These are phyloP conservation scores for Coregonus ussuriensis DNA, from an alignment of 2,797 vertebrate species.

Conservation along the genomic window DNA sequence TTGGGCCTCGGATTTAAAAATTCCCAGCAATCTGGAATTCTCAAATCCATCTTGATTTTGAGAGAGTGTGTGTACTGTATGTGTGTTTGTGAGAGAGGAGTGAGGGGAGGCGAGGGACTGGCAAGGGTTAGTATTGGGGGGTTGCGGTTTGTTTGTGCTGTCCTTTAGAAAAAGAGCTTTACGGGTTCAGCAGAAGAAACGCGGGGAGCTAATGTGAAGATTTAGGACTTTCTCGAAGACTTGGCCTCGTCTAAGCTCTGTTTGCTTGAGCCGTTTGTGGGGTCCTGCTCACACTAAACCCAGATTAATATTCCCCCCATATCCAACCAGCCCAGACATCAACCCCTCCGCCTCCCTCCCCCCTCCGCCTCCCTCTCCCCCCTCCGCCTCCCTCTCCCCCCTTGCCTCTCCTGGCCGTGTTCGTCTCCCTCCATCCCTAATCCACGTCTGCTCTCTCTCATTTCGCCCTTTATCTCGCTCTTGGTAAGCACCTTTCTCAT, in stretches of 20 bases:
- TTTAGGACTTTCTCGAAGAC: constrained; percentile 95
- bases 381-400: not conserved
- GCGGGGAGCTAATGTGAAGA: constrained; percentile 96
- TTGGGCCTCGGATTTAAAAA: constrained; percentile 82
- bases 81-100: constrained; percentile 33
- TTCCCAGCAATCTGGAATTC: constrained; percentile 86
- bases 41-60: constrained; percentile 87
- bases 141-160: constrained; percentile 88
- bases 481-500: constrained; percentile 92
- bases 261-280: constrained; percentile 91
- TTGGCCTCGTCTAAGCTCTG: constrained; percentile 92
- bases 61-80: constrained; percentile 75
- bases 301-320: constrained; percentile 96
- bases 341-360: constrained; percentile 63
- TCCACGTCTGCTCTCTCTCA: constrained; percentile 94
- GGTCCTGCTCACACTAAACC: constrained; percentile 95
- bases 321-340: constrained; percentile 84
- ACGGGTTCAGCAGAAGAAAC: constrained; percentile 93
- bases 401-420: constrained; percentile 75
- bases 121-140: constrained; percentile 59
- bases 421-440: constrained; percentile 86
- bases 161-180: constrained; percentile 98
- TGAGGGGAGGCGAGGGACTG: constrained; percentile 60
- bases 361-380: constrained; percentile 2
- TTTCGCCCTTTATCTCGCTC: constrained; percentile 92